Percentiles rank a stretch among this genome's conserved stretches.
Evolutionary conservation across 2,113 vertebrate genomes (phyloP).

Genomic region (Zosterops pallidus): DNA sequence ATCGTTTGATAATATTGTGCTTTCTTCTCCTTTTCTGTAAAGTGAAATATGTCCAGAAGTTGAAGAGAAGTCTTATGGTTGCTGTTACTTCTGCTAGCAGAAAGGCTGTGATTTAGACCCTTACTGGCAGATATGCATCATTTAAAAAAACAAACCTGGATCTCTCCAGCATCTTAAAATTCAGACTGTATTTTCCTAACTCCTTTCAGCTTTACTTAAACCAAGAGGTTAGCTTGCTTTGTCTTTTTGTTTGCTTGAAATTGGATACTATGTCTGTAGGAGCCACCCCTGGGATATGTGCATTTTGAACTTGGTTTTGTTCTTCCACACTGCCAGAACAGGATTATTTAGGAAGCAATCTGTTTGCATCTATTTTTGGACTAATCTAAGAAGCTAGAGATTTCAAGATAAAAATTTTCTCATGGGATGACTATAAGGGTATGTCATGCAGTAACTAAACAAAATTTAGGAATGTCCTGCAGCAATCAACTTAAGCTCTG

Average conservation of each 20-base stretch:
- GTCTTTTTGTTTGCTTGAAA: neutral
- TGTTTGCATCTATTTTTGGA: conserved; percentile 24
- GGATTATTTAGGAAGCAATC: neutral
- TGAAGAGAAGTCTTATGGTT: neutral
- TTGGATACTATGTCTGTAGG: neutral
- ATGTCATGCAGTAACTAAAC: neutral
- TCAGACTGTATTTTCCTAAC: neutral
- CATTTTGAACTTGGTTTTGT: neutral
- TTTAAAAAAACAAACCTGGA: neutral
- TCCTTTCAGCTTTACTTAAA: neutral
- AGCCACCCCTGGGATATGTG: neutral
- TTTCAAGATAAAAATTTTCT: neutral
- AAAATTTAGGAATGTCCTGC: neutral
- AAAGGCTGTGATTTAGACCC: neutral
- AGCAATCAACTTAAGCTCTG: neutral
- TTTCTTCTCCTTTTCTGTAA: neutral
- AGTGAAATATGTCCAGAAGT: neutral
- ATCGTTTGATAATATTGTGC: neutral
- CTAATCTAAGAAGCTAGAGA: neutral
- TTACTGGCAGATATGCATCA: neutral
- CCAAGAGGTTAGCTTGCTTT: neutral
- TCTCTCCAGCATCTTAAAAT: neutral
- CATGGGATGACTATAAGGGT: neutral
- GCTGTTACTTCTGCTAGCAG: neutral
- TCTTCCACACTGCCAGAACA: neutral